Conservation (phyloP, 1,140 invertebrate genomes). For the Thaumetopoea pityocampa region DNA sequence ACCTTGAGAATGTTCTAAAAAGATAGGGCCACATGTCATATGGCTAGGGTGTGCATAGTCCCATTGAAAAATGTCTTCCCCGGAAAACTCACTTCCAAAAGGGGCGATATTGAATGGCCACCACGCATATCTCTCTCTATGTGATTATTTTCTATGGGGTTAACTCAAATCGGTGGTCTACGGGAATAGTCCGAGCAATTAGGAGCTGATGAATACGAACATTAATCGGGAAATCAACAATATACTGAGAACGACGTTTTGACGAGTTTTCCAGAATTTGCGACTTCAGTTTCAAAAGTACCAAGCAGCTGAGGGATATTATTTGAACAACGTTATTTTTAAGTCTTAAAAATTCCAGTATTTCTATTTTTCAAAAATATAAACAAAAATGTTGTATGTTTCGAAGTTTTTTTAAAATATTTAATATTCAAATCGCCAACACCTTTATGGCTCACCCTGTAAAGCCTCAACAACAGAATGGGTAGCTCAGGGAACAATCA, state of each 20-base stretch:
- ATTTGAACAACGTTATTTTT: conserved; percentile 25
- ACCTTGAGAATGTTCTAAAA: conserved; percentile 34
- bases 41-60: conserved; percentile 25
- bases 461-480: too few species aligned
- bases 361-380: conserved; percentile 5
- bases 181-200: conserved; percentile 26
- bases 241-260: conserved; percentile 18
- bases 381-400: too few species aligned
- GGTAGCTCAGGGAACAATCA: too few species aligned
- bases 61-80: conserved; percentile 20
- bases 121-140: conserved; percentile 14
- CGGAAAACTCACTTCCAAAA: conserved; percentile 22
- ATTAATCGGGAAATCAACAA: conserved; percentile 22
- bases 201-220: conserved; percentile 15
- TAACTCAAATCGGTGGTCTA: conserved; percentile 39
- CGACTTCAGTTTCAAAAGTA: conserved; percentile 20
- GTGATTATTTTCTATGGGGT: conserved; percentile 40
- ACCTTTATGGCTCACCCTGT: too few species aligned
- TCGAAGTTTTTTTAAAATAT: too few species aligned
- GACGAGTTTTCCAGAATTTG: conserved; percentile 24
- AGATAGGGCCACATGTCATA: conserved; percentile 36
- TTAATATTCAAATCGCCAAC: too few species aligned
- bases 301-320: conserved; percentile 21
- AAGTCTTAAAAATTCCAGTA: conserved; percentile 20
- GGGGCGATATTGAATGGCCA: conserved; percentile 19